Evolutionary conservation across 2,888 invertebrate species (phyloP).

Genomic region (Parthenolecanium corni): DNA sequence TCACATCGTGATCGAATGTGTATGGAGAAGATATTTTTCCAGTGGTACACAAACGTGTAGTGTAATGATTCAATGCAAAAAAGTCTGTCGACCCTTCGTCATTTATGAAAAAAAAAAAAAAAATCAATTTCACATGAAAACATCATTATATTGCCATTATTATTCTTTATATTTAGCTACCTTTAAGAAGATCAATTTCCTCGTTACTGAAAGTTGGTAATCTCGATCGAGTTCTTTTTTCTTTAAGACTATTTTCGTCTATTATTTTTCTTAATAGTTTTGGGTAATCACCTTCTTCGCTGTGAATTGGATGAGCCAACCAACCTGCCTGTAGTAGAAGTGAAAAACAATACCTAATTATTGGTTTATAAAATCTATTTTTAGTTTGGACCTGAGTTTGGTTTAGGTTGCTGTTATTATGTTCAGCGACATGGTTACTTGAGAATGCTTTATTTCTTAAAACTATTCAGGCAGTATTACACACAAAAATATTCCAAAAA

Average conservation of each 20-base stretch:
- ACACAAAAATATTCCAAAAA: too few species aligned
- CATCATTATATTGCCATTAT: too few species aligned
- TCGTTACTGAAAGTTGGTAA: constrained; percentile 42
- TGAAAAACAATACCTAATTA: too few species aligned
- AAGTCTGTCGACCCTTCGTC: constrained; percentile 56
- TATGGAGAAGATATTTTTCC: constrained; percentile 10
- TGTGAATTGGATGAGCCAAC: constrained; percentile 34
- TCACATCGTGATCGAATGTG: constrained; percentile 1
- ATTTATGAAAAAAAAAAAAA: constrained; percentile 35
- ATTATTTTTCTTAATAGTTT: constrained; percentile 41
- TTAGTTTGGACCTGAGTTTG: not conserved
- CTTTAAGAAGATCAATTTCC: constrained; percentile 47
- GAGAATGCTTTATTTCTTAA: too few species aligned
- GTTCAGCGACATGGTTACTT: too few species aligned
- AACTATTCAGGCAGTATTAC: too few species aligned
- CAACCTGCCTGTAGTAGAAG: constrained; percentile 31
- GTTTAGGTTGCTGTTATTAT: too few species aligned
- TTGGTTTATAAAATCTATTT: too few species aligned
- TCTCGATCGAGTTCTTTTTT: constrained; percentile 41
- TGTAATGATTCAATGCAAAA: constrained; percentile 63
- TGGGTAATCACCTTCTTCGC: constrained; percentile 43
- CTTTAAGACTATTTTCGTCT: constrained; percentile 39
- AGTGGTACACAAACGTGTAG: constrained; percentile 42
- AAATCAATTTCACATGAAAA: too few species aligned
- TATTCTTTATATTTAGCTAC: too few species aligned